A percentile compares a stretch with the other conserved stretches of the same genome.
These are phyloP conservation scores for Colius striatus DNA, from an alignment of 2,113 vertebrate species.

Conservation along the genomic window DNA sequence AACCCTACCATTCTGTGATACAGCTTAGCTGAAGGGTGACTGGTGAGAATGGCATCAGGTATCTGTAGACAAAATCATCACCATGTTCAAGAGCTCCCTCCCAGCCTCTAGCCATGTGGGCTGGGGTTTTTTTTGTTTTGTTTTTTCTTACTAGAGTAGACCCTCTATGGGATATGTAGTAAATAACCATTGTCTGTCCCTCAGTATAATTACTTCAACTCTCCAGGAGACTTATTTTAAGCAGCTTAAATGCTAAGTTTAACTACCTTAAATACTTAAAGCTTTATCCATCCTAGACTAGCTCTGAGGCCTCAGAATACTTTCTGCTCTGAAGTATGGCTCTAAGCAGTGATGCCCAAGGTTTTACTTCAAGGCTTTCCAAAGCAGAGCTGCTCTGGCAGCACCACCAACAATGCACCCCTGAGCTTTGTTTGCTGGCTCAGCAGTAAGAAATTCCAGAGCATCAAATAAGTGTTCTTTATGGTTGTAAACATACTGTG, in stretches of 20 bases:
- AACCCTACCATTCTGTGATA: too few relatives aligned
- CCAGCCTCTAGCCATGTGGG: background rate
- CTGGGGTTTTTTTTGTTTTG: background rate
- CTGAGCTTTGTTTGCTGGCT: background rate
- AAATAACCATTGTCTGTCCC: background rate
- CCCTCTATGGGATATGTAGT: background rate
- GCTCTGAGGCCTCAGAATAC: background rate
- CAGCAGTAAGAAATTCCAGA: background rate
- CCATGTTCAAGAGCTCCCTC: background rate
- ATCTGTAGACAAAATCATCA: fast-evolving
- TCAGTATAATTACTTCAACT: background rate
- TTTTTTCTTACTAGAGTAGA: background rate
- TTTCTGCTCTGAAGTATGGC: background rate
- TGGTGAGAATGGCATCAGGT: background rate
- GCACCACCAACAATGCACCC: background rate
- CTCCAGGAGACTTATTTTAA: background rate
- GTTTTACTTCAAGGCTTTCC: background rate
- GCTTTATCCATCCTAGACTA: background rate
- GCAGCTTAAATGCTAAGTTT: background rate
- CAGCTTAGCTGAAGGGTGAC: background rate
- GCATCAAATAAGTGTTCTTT: background rate
- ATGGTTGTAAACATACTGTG: background rate
- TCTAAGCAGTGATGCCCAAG: background rate
- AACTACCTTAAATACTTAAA: background rate
- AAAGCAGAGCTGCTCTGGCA: background rate